These are phyloP conservation scores for Athene cunicularia DNA, from an alignment of 2,113 vertebrate species.

Conservation along the genomic window DNA sequence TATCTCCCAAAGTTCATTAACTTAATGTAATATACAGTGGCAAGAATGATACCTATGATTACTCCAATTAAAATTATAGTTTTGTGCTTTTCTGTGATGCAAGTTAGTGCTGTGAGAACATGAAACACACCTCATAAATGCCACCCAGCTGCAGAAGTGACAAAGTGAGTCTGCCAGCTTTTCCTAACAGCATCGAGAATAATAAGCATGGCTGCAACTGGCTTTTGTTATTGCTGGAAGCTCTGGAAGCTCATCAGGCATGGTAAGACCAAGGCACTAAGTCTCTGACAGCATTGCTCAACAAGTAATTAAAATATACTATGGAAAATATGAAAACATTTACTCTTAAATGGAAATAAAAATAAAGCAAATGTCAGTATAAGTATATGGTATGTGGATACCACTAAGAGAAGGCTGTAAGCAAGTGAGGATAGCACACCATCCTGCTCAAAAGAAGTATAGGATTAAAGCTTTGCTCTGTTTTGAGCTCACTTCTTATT, in stretches of 20 bases:
- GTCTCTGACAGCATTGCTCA: background rate
- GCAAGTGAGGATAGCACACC: background rate
- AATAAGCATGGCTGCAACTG: background rate
- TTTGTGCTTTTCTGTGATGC: conserved; percentile 19
- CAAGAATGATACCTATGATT: conserved; percentile 48
- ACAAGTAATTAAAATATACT: background rate
- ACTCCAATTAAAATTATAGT: conserved; percentile 64
- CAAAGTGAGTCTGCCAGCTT: background rate
- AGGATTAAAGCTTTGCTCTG: conserved; percentile 60
- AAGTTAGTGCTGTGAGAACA: conserved; percentile 3
- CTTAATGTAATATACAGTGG: conserved; percentile 53
- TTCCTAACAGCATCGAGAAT: background rate
- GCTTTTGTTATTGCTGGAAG: background rate
- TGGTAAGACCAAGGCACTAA: background rate
- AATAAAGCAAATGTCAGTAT: background rate
- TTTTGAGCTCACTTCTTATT: conserved; percentile 65
- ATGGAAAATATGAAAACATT: background rate
- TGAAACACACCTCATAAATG: conserved; percentile 29
- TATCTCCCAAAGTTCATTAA: conserved; percentile 69
- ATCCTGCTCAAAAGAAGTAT: conserved; percentile 1
- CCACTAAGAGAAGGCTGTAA: background rate
- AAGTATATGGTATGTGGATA: background rate
- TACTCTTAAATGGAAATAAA: background rate
- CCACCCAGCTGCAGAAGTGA: conserved; percentile 2
- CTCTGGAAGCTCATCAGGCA: background rate